Base-by-base conservation (phyloP, 1,140 invertebrate species). In the Arctopsyche grandis region DNA sequence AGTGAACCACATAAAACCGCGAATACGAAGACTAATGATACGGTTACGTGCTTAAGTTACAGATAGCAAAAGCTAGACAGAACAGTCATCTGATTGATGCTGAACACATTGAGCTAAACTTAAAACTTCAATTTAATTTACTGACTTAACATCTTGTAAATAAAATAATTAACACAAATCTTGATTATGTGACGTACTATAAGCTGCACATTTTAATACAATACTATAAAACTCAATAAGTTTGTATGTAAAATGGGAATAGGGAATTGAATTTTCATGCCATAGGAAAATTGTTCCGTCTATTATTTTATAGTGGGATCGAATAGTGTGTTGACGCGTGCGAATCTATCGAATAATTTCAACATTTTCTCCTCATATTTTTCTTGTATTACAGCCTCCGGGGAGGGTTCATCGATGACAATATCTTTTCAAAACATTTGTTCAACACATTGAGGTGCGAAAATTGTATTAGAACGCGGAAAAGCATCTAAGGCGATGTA, bases 351-450 rank as follows among this genome's bases (percentile, higher is more conserved):
- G 29, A 38, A 38, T 38, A n/a, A 16, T 63, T 63, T 21, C 12
- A 9, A 63, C 24, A n/a, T 26, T 66, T 66, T 66, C 16, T 0
- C 58, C 5, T 7, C 4, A 22, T n/a, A 26, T 66, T 66, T 66
- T 52, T n/a, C 14, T 29, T 12, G 24, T 29, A 29, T 66, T 66
- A n/a, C n/a, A 29, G 63, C 24, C 26, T 66, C 26, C 14, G 26
- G 63, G 21, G 5, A 26, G 24, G 5, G 12, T 9, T 22, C 22
- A 1, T 10, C 14, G 63, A 12, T 12, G 63, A 66, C 63, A 66
- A 66, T 66, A 66, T 66, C 63, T 66, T 66, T 66, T 66, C 63
- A 66, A 66, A 66, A 66, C 63, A 66, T 66, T 66, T 66, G 63
- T 66, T 66, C 63, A 26, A 22, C 24, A 66, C 63, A 29, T 22